A percentile compares a stretch with the other conserved stretches of the same genome.
Evolutionary conservation across 2,797 vertebrate genomes (phyloP).

Genomic region (Spinus pinus): DNA sequence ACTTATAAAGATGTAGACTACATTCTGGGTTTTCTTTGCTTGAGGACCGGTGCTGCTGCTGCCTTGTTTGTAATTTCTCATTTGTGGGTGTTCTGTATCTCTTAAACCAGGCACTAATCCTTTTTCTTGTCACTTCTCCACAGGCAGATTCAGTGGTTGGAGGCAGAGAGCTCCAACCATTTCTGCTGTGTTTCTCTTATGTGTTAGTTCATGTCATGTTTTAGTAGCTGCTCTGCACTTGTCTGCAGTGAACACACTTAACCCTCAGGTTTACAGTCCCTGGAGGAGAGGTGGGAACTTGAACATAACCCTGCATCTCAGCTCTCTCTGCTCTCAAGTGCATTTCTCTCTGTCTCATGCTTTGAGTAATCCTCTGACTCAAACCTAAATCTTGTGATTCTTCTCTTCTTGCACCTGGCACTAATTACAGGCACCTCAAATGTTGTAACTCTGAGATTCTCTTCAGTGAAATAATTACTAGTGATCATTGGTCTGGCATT

Average conservation of each 20-base stretch:
- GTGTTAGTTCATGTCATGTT: background rate
- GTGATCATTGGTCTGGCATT: background rate
- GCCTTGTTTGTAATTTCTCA: background rate
- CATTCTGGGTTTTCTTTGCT: background rate
- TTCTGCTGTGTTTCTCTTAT: background rate
- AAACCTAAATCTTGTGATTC: background rate
- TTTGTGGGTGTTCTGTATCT: background rate
- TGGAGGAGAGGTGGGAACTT: conserved; percentile 10
- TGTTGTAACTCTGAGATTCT: background rate
- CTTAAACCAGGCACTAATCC: background rate
- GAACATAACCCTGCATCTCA: background rate
- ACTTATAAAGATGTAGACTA: background rate
- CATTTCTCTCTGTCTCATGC: background rate
- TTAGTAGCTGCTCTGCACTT: background rate
- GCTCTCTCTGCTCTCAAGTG: background rate
- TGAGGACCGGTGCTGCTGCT: background rate
- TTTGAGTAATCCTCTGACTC: background rate
- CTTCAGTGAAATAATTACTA: background rate
- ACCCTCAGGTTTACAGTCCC: background rate
- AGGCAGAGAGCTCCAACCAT: background rate
- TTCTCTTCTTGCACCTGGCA: background rate
- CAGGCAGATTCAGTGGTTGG: conserved; percentile 16
- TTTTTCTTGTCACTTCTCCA: background rate
- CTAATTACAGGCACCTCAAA: background rate
- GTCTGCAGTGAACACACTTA: background rate